Conservation (phyloP, 2,888 invertebrate genomes). For the Emmelina monodactyla region DNA sequence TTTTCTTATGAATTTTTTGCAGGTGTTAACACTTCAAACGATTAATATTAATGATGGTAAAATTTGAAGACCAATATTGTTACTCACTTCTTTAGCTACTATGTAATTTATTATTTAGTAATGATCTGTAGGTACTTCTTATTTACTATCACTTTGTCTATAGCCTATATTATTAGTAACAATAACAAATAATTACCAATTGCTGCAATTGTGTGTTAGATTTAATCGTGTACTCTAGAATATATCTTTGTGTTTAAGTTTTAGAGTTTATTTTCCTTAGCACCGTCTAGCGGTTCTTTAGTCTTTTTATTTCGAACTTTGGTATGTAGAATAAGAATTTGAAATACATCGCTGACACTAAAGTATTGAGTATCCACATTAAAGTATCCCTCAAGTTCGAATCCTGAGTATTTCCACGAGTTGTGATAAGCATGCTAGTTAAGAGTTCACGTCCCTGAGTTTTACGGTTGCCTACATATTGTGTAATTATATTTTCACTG, state of each 20-base stretch:
- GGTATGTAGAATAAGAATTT: slow-evolving; percentile 26
- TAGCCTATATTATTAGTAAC: slow-evolving; percentile 29
- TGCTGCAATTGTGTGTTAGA: slow-evolving; percentile 47
- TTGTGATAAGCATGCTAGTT: slow-evolving; percentile 46
- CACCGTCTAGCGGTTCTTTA: slow-evolving; percentile 50
- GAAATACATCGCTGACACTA: slow-evolving; percentile 1
- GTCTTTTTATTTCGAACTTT: slow-evolving; percentile 36
- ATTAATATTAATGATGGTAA: slow-evolving; percentile 35
- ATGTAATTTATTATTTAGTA: slow-evolving; percentile 1
- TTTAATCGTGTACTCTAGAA: slow-evolving; percentile 28
- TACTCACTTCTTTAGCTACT: slow-evolving; percentile 3
- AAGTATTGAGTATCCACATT: no score
- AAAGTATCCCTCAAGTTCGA: no score
- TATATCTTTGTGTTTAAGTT: slow-evolving; percentile 42
- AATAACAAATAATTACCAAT: slow-evolving; percentile 35
- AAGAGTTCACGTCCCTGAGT: slow-evolving; percentile 44
- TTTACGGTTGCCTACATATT: slow-evolving; percentile 27
- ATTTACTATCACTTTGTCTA: slow-evolving; percentile 38
- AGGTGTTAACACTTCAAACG: slow-evolving; percentile 16
- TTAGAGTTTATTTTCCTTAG: slow-evolving; percentile 37
- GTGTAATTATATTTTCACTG: slow-evolving; percentile 49
- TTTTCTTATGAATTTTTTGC: neutral
- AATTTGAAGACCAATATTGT: slow-evolving; percentile 23
- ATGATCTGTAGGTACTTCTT: slow-evolving; percentile 25
- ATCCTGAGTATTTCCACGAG: no score